Conservation (phyloP, 1,140 invertebrate genomes). For the Zaprionus nigranus region DNA sequence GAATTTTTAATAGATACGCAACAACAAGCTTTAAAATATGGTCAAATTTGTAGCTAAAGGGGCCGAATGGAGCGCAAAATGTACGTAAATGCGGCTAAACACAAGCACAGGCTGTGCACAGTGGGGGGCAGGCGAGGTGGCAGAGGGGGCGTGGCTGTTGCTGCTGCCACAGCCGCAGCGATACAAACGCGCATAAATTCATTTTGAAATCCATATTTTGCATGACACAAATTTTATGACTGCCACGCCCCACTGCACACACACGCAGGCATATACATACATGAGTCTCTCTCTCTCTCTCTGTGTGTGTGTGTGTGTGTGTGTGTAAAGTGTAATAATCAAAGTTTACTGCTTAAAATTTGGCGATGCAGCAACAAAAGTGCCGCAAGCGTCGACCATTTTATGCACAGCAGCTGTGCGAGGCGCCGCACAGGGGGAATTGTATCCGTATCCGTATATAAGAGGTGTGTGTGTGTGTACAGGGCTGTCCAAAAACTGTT, state of each 20-base stretch:
- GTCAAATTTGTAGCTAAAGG: conserved; percentile 30
- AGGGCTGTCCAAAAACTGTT: conserved; percentile 24
- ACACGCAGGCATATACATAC: not conserved
- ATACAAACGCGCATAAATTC: conserved; percentile 64
- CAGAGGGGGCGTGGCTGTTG: no score
- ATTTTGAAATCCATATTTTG: conserved; percentile 65
- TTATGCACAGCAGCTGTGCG: conserved; percentile 33
- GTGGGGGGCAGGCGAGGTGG: not conserved
- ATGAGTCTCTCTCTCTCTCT: not conserved
- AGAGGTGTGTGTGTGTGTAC: not conserved
- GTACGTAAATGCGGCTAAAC: conserved; percentile 35
- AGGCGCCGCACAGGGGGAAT: conserved; percentile 2
- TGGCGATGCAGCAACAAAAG: conserved; percentile 48
- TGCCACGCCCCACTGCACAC: conserved; percentile 29
- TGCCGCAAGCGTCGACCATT: conserved; percentile 31
- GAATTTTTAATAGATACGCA: conserved; percentile 50
- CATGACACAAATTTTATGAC: conserved; percentile 60
- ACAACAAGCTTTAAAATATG: conserved; percentile 43
- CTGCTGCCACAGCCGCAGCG: no score
- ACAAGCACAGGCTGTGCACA: not conserved
- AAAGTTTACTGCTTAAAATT: conserved; percentile 62
- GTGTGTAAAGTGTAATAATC: conserved; percentile 46
- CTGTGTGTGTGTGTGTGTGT: conserved; percentile 17
- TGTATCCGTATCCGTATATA: not conserved
- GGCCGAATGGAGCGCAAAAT: conserved; percentile 37